Conservation (phyloP, 1,140 invertebrate genomes). For the Euglossa dilemma region DNA sequence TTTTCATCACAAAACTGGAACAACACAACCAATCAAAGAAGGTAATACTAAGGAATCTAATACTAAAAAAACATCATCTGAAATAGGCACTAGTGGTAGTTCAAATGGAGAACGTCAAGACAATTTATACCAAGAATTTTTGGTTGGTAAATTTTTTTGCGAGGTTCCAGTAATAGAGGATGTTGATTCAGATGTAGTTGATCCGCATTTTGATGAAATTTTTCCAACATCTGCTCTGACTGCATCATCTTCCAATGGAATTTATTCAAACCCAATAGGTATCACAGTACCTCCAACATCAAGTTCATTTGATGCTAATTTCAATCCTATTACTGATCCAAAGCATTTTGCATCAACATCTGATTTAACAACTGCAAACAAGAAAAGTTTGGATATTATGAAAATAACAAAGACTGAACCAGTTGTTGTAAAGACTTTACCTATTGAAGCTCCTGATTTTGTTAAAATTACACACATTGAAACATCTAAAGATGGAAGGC, state of each 20-base stretch:
- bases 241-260: constrained; percentile 77
- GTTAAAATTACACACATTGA: constrained; percentile 84
- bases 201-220: constrained; percentile 74
- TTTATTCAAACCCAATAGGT: constrained; percentile 72
- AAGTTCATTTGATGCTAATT: constrained; percentile 76
- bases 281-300: constrained; percentile 71
- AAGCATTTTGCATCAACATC: constrained; percentile 80
- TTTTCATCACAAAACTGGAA: constrained; percentile 81
- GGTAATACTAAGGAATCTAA: constrained; percentile 75
- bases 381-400: constrained; percentile 73
- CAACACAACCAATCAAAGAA: constrained; percentile 69
- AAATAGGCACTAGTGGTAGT: constrained; percentile 81
- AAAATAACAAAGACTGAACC: constrained; percentile 76
- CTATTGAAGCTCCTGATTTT: constrained; percentile 75
- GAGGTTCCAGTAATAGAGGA: constrained; percentile 81
- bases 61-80: constrained; percentile 79
- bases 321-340: constrained; percentile 75
- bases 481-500: constrained; percentile 85
- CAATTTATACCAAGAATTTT: constrained; percentile 79
- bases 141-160: constrained; percentile 79
- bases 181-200: constrained; percentile 76
- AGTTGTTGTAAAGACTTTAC: constrained; percentile 78
- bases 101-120: constrained; percentile 79
- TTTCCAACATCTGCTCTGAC: constrained; percentile 70
- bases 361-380: constrained; percentile 71